A percentile compares a stretch with the other conserved stretches of the same genome.
These are phyloP conservation scores for Laodelphax striatellus DNA, from an alignment of 1,140 invertebrate species.

Conservation along the genomic window DNA sequence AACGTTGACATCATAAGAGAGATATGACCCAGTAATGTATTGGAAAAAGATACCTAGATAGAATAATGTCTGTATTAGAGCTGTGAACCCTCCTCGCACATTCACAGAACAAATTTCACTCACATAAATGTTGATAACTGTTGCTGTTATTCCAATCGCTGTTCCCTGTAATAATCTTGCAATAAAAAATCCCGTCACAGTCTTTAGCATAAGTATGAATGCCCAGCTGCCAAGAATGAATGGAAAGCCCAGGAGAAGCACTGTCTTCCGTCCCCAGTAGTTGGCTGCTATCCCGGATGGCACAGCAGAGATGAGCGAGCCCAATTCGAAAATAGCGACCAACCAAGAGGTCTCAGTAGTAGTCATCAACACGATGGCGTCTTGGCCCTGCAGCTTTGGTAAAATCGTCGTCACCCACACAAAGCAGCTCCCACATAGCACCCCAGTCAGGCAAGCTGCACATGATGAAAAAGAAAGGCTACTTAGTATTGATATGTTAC, in stretches of 20 bases:
- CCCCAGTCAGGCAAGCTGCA: slow-evolving; percentile 28
- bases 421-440: slow-evolving; percentile 29
- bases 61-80: slow-evolving; percentile 67
- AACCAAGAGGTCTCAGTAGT: slow-evolving; percentile 50
- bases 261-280: slow-evolving; percentile 15
- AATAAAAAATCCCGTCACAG: slow-evolving; percentile 10
- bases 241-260: slow-evolving; percentile 3
- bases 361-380: slow-evolving; percentile 39
- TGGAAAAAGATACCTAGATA: slow-evolving; percentile 57
- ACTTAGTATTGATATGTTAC: too few species aligned
- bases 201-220: neutral
- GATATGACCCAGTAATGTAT: slow-evolving; percentile 61
- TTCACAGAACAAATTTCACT: slow-evolving; percentile 54
- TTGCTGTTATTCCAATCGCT: slow-evolving; percentile 58
- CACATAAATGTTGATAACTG: slow-evolving; percentile 72
- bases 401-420: slow-evolving; percentile 48
- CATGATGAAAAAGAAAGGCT: too few species aligned
- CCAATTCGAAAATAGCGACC: slow-evolving; percentile 41
- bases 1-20: slow-evolving; percentile 52
- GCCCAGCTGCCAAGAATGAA: neutral
- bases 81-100: slow-evolving; percentile 38
- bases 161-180: slow-evolving; percentile 29
- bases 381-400: slow-evolving; percentile 32
- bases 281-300: slow-evolving; percentile 22
- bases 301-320: slow-evolving; percentile 32